Evolutionary conservation across 2,113 vertebrate species (phyloP).

Genomic region (Planiliza haematocheilus): DNA sequence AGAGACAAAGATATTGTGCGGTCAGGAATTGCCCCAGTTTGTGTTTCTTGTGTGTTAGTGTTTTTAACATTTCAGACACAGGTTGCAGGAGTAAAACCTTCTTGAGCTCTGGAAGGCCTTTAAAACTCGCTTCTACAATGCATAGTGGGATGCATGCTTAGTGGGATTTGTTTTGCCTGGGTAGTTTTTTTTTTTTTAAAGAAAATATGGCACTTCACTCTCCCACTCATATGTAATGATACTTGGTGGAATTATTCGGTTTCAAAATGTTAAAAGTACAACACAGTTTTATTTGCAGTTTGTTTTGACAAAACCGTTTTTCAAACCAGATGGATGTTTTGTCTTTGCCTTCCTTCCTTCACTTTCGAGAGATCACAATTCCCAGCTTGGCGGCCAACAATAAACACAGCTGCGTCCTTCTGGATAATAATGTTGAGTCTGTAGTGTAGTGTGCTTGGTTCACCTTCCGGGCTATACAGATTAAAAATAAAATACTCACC

Average conservation of each 20-base stretch:
- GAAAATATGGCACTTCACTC: background rate
- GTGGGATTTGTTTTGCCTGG: too few relatives aligned
- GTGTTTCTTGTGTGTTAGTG: too few relatives aligned
- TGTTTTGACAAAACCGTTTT: background rate
- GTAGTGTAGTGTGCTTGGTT: background rate
- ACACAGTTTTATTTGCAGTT: background rate
- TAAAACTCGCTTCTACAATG: too few relatives aligned
- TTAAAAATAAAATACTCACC: conserved; percentile 81
- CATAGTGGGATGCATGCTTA: too few relatives aligned
- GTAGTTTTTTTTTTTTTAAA: too few relatives aligned
- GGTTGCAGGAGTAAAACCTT: too few relatives aligned
- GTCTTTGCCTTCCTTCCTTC: conserved; percentile 13
- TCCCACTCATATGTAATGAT: background rate
- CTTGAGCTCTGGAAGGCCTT: too few relatives aligned
- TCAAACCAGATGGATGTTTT: conserved; percentile 38
- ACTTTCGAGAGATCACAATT: conserved; percentile 8
- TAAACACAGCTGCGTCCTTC: conserved; percentile 57
- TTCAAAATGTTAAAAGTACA: too few relatives aligned
- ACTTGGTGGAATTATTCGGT: too few relatives aligned
- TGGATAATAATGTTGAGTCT: conserved; percentile 36
- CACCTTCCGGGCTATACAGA: background rate
- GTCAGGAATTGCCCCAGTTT: background rate
- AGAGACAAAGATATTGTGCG: conserved; percentile 11
- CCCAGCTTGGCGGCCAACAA: conserved; percentile 14
- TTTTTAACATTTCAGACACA: too few relatives aligned